These are phyloP conservation scores for Carcharodon carcharias DNA, from an alignment of 2,797 vertebrate genomes.

Conservation along the genomic window DNA sequence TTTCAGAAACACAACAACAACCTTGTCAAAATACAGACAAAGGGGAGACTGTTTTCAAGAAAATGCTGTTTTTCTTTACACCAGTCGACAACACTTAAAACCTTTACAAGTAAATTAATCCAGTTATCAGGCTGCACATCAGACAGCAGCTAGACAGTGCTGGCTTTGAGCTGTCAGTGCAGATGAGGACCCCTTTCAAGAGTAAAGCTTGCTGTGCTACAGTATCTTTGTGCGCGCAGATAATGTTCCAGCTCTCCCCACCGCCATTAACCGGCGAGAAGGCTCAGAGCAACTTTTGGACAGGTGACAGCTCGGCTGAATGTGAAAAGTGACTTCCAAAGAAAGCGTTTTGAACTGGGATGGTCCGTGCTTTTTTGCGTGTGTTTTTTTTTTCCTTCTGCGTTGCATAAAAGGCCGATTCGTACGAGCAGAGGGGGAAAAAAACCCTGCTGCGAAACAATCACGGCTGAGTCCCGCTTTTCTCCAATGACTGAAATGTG, in stretches of 20 bases:
- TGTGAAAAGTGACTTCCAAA: neutral
- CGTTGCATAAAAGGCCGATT: too few relatives aligned
- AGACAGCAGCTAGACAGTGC: neutral
- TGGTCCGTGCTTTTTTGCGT: neutral
- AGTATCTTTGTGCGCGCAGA: neutral
- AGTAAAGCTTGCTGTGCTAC: neutral
- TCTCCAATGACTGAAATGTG: neutral
- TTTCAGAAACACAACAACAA: neutral
- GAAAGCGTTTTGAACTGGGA: neutral
- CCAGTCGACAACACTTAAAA: neutral
- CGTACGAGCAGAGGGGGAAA: too few relatives aligned
- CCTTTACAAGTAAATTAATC: neutral
- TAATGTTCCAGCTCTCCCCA: neutral
- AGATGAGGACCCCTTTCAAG: slow-evolving; percentile 13
- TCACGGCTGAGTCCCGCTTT: neutral
- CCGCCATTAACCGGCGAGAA: neutral
- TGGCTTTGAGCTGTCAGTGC: neutral
- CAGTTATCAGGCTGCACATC: neutral
- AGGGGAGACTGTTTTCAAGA: neutral
- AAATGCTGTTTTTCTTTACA: neutral
- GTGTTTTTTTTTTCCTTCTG: neutral
- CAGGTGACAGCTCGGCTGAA: neutral
- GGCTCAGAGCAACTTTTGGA: neutral
- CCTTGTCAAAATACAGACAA: slow-evolving; percentile 1
- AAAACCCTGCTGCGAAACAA: neutral